Percentiles rank a stretch among this genome's conserved stretches.
Evolutionary conservation across 2,888 invertebrate species (phyloP).

Genomic region (Drosophila pseudotakahashii): DNA sequence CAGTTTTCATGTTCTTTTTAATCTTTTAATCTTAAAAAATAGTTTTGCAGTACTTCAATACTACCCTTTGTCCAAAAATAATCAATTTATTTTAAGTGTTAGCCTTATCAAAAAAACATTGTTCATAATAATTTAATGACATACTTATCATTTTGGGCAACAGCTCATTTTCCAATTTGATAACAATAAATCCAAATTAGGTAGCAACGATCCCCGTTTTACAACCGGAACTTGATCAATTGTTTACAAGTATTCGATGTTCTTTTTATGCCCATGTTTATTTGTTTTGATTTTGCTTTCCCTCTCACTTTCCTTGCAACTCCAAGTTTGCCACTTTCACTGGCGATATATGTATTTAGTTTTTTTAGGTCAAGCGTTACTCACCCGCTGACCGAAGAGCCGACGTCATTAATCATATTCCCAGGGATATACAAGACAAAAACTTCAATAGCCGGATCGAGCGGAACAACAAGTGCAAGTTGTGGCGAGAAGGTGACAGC

Average conservation of each 20-base stretch:
- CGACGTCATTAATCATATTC: slow-evolving; percentile 45
- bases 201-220: neutral
- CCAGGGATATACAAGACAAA: slow-evolving; percentile 24
- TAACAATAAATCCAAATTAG: slow-evolving; percentile 9
- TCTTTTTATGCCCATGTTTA: slow-evolving; percentile 21
- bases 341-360: slow-evolving; percentile 19
- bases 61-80: neutral
- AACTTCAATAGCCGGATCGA: slow-evolving; percentile 32
- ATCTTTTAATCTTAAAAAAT: neutral
- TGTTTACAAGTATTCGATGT: slow-evolving; percentile 9
- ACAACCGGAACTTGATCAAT: slow-evolving; percentile 22
- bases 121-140: slow-evolving; percentile 7
- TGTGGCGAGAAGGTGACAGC: slow-evolving; percentile 40
- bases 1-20: neutral
- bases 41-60: neutral
- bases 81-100: neutral
- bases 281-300: slow-evolving; percentile 27
- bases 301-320: slow-evolving; percentile 31
- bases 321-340: slow-evolving; percentile 55
- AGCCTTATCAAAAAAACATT: no score
- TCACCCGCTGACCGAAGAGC: slow-evolving; percentile 23
- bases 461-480: slow-evolving; percentile 30
- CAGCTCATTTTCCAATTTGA: slow-evolving; percentile 6
- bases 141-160: slow-evolving; percentile 3
- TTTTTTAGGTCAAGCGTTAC: slow-evolving; percentile 54